Conservation (phyloP, 1,140 invertebrate genomes). For the Temnothorax curvispinosus region DNA sequence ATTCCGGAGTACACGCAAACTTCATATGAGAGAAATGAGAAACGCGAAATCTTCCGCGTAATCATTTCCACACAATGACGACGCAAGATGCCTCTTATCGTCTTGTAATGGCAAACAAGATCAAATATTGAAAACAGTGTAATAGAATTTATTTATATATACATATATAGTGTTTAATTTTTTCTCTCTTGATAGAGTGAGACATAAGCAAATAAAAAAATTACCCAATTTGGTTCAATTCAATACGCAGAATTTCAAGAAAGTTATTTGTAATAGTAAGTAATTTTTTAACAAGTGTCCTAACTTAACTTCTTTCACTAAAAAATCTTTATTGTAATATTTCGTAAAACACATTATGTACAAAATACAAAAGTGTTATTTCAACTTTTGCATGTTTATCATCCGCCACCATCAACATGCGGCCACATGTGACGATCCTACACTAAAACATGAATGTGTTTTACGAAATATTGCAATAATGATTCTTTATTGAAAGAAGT, state of each 20-base stretch:
- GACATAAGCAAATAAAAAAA: neutral
- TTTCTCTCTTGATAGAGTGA: neutral
- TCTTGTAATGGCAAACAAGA: neutral
- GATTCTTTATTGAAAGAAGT: neutral
- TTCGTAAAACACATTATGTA: neutral
- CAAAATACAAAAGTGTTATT: too few species aligned
- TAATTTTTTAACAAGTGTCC: neutral
- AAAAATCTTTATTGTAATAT: neutral
- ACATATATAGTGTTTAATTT: neutral
- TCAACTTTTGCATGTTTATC: too few species aligned
- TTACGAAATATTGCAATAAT: neutral
- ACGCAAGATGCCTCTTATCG: conserved; percentile 38
- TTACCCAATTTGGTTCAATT: neutral
- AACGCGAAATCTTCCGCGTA: conserved; percentile 65
- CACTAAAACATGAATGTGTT: neutral
- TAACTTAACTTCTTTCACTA: neutral
- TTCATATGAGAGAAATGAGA: conserved; percentile 6
- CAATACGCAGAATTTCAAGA: neutral
- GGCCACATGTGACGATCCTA: neutral
- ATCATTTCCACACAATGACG: conserved; percentile 70
- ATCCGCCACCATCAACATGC: neutral
- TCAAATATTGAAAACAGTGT: neutral
- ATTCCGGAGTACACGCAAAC: conserved; percentile 55
- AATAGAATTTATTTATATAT: neutral
- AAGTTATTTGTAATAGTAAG: neutral